Evolutionary conservation across 2,113 vertebrate species (phyloP).

Genomic region (Falcunculus frontatus): DNA sequence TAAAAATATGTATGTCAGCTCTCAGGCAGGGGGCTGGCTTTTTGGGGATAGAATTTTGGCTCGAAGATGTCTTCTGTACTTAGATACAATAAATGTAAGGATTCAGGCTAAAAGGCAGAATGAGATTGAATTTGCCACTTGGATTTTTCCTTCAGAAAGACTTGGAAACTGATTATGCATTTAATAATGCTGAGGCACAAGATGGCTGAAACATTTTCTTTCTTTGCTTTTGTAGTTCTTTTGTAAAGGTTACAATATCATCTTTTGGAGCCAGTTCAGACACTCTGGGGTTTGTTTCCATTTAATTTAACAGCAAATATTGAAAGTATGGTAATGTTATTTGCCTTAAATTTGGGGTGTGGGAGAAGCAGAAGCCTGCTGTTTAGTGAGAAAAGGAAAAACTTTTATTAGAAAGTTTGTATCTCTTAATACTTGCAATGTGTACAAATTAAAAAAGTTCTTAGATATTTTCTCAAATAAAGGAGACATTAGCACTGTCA

Average conservation of each 20-base stretch:
- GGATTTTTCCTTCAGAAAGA: background rate
- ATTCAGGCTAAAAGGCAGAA: background rate
- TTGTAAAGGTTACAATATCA: conserved; percentile 32
- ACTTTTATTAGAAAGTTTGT: background rate
- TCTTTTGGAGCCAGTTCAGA: background rate
- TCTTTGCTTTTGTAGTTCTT: conserved; percentile 19
- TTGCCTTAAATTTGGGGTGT: background rate
- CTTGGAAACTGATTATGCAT: background rate
- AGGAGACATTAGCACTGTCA: background rate
- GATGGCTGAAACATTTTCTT: background rate
- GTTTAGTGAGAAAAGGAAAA: background rate
- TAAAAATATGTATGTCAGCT: background rate
- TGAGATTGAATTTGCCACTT: background rate
- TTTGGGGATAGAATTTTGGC: background rate
- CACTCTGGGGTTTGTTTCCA: background rate
- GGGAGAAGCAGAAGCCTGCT: background rate
- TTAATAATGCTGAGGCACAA: conserved; percentile 9
- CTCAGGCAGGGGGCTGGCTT: background rate
- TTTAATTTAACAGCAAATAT: conserved; percentile 19
- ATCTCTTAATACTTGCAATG: background rate
- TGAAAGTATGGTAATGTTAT: background rate
- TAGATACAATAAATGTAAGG: background rate
- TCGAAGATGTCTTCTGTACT: background rate
- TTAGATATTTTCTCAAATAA: background rate
- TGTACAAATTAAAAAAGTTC: background rate